Evolutionary conservation across 92 coral and sea anemone genomes (phyloP).

Genomic region (Actinernus sp.): DNA sequence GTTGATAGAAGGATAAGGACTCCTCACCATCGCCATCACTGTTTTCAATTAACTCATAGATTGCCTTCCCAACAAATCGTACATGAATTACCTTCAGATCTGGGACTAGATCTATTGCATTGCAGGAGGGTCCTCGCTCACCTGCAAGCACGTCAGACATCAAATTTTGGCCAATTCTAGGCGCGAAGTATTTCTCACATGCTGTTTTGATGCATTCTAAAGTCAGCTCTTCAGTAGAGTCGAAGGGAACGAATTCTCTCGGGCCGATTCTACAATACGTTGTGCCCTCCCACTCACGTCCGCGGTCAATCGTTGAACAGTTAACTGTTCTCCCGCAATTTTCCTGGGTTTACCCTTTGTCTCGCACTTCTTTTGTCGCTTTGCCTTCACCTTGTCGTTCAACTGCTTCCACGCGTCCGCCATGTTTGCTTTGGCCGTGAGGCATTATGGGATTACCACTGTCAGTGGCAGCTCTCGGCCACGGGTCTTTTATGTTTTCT

Average conservation of each 20-base stretch:
- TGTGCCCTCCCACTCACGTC: conserved; percentile 41
- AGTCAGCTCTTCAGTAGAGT: conserved; percentile 36
- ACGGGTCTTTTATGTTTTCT: too few species aligned
- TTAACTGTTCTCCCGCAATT: conserved; percentile 30
- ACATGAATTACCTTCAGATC: conserved; percentile 37
- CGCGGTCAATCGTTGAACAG: conserved; percentile 39
- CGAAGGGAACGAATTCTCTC: conserved; percentile 42
- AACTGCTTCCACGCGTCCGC: conserved; percentile 31
- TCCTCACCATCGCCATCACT: conserved; percentile 13
- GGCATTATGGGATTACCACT: too few species aligned
- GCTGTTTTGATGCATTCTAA: conserved; percentile 41
- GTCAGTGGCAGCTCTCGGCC: too few species aligned
- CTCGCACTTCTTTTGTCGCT: conserved; percentile 46
- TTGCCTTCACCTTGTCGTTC: conserved; percentile 41
- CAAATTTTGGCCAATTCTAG: conserved; percentile 25
- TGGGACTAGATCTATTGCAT: conserved; percentile 39
- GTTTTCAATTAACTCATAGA: neutral
- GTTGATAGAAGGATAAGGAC: conserved; percentile 3
- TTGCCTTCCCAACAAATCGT: conserved; percentile 22
- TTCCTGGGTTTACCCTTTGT: conserved; percentile 19
- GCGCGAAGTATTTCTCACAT: conserved; percentile 45
- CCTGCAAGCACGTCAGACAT: conserved; percentile 50
- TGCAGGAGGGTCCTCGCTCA: conserved; percentile 56
- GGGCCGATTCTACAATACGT: conserved; percentile 39
- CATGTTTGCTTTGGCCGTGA: too few species aligned